These are phyloP conservation scores for Copidosoma floridanum DNA, from an alignment of 1,140 invertebrate genomes.

Conservation along the genomic window DNA sequence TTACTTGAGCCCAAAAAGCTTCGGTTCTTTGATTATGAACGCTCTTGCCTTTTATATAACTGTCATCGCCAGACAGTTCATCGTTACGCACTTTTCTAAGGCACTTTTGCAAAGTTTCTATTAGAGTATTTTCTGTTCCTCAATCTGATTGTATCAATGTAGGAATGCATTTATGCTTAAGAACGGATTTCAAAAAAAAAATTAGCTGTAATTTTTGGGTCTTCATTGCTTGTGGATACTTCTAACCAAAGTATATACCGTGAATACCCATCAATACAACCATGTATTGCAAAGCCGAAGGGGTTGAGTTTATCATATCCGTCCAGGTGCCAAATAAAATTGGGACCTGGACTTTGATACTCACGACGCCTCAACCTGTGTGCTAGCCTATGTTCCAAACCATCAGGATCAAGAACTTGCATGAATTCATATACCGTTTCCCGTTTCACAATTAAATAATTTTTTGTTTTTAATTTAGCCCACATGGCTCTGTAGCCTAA, in stretches of 20 bases:
- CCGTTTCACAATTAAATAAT: neutral
- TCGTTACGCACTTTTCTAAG: neutral
- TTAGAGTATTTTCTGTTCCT: neutral
- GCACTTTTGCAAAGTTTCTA: neutral
- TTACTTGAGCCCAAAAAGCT: constrained; percentile 13
- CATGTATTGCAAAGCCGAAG: neutral
- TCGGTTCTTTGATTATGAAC: neutral
- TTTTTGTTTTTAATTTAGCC: neutral
- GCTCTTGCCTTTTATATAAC: neutral
- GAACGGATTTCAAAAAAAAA: neutral
- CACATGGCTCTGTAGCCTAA: neutral
- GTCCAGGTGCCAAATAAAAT: neutral
- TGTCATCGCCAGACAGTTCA: neutral
- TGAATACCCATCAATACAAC: neutral
- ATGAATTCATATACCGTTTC: neutral
- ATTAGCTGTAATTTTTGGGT: neutral
- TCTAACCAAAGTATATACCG: neutral
- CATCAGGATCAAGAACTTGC: neutral
- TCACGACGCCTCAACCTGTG: neutral
- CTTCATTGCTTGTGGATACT: neutral
- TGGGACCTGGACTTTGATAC: neutral
- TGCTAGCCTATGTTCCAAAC: neutral
- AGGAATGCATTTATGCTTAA: neutral
- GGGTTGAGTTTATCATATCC: neutral
- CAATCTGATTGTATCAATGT: neutral